Percentiles rank a stretch among this genome's conserved stretches.
phyloP scores from a whole-genome alignment of 2,888 invertebrate species.

The Gonocerus acuteangulatus region DNA sequence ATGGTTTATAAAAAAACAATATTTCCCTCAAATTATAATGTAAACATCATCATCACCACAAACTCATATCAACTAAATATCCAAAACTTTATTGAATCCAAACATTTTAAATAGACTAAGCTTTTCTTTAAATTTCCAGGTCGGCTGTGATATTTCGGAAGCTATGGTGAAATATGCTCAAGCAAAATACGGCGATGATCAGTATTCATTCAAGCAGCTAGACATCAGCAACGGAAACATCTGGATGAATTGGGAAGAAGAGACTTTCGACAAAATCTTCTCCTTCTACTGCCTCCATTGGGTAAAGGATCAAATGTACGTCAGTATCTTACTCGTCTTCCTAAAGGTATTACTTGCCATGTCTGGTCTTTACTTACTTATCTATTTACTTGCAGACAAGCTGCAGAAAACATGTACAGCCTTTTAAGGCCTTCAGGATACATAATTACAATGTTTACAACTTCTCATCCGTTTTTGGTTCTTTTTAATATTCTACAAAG shows the following conservation, averaged over 20 bases:
- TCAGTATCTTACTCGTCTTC: not conserved
- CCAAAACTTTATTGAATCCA: too few species aligned
- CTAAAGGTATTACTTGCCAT: too few species aligned
- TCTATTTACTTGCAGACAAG: conserved; percentile 51
- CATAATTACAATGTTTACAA: conserved; percentile 59
- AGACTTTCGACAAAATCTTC: conserved; percentile 58
- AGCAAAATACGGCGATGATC: conserved; percentile 25
- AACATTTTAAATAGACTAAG: too few species aligned
- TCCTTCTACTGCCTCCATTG: conserved; percentile 76
- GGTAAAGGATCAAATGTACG: conserved; percentile 63
- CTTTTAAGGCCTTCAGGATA: conserved; percentile 61
- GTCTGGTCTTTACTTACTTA: too few species aligned
- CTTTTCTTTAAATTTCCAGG: too few species aligned
- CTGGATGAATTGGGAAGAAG: conserved; percentile 37
- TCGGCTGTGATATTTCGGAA: conserved; percentile 63
- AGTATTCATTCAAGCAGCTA: conserved; percentile 41
- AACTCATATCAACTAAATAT: too few species aligned
- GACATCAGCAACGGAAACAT: conserved; percentile 51
- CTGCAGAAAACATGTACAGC: conserved; percentile 57
- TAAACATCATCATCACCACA: too few species aligned
- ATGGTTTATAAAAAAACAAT: too few species aligned
- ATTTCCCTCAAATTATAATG: too few species aligned
- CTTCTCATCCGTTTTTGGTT: conserved; percentile 60
- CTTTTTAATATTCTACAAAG: conserved; percentile 57
- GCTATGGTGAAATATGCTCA: conserved; percentile 61